Evolutionary conservation across 2,797 vertebrate species (phyloP), one percentile per base, ranked within the genome.

Genomic region (Propithecus deckenii): DNA sequence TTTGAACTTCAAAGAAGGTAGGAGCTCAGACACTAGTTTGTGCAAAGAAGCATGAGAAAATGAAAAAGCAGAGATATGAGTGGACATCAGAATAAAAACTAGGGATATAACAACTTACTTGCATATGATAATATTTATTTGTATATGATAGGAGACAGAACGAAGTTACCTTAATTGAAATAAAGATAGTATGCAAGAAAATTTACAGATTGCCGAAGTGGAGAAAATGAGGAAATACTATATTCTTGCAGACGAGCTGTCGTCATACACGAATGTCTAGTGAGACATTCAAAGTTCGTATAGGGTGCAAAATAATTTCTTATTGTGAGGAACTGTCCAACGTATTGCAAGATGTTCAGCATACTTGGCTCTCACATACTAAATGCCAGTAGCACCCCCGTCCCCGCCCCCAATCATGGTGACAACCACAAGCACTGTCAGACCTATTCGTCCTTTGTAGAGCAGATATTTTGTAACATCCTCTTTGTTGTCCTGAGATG

Each of bases 201-300:
- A 89, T 90, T 41, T 96, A 80, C 61, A 94, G 50, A 50, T 81
- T 72, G 28, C 94, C 14, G 22, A 93, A 69, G 57, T 43, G 48
- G 85, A 93, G 93, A 86, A 83, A 76, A 78, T 35, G 43, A 90
- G 65, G 55, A 71, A 13, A 38, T 89, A 72, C 41, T 87, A 72
- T 55, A 85, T 92, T 97, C 65, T 92, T 93, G 35, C 91, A 76
- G 91, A 96, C 84, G 91, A 97, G 38, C 95, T 96, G 35, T 95
- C 85, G 25, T 95, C 61, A 78, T 96, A 96, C 69, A 86, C 0
- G 95, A 93, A 75, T 95, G 86, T 96, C 86, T 63, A 14, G 15
- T 0, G 72, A 88, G 95, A 95, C 90, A 85, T 97, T 95, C 93
- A 59, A 52, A 93, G 41, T 67, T 88, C 90, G 78, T 91, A 80